phyloP scores from a whole-genome alignment of 1,140 invertebrate species.

The Lordiphosa mommai region DNA sequence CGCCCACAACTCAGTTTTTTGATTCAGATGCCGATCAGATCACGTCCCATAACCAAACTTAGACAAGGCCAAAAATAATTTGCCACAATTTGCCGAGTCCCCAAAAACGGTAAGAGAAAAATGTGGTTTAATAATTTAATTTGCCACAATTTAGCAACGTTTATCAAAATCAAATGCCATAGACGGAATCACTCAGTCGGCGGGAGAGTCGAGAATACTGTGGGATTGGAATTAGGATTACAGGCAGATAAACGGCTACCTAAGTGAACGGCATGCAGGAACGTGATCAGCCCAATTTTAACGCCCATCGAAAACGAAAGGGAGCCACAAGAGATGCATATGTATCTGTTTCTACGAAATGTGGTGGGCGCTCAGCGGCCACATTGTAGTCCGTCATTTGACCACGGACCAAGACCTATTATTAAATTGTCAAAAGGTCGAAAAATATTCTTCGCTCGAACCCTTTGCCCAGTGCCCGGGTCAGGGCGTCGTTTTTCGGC shows the following conservation, averaged over 20 bases:
- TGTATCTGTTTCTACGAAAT: constrained; percentile 66
- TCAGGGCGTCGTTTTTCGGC: constrained; percentile 39
- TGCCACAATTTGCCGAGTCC: constrained; percentile 63
- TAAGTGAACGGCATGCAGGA: constrained; percentile 72
- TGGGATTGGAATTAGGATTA: constrained; percentile 54
- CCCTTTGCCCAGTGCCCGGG: constrained; percentile 24
- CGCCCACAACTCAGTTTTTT: constrained; percentile 24
- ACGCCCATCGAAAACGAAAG: constrained; percentile 68
- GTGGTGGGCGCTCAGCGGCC: constrained; percentile 55
- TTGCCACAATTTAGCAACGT: constrained; percentile 79
- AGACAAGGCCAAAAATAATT: constrained; percentile 78
- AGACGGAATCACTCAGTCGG: constrained; percentile 55
- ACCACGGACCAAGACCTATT: constrained; percentile 58
- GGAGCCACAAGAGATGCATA: constrained; percentile 28
- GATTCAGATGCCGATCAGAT: constrained; percentile 7
- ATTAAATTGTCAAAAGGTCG: constrained; percentile 79
- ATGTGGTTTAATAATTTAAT: constrained; percentile 79
- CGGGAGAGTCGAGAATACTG: constrained; percentile 23
- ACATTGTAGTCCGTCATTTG: constrained; percentile 63
- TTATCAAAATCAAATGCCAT: constrained; percentile 71
- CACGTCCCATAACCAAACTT: constrained; percentile 54
- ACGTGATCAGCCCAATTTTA: constrained; percentile 79
- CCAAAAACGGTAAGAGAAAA: constrained; percentile 41
- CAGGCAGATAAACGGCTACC: constrained; percentile 71
- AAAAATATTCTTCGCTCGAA: constrained; percentile 12